Percentiles rank a stretch among this genome's conserved stretches.
Conservation (phyloP, 1,140 invertebrate species). For the Andricus grossulariae region DNA sequence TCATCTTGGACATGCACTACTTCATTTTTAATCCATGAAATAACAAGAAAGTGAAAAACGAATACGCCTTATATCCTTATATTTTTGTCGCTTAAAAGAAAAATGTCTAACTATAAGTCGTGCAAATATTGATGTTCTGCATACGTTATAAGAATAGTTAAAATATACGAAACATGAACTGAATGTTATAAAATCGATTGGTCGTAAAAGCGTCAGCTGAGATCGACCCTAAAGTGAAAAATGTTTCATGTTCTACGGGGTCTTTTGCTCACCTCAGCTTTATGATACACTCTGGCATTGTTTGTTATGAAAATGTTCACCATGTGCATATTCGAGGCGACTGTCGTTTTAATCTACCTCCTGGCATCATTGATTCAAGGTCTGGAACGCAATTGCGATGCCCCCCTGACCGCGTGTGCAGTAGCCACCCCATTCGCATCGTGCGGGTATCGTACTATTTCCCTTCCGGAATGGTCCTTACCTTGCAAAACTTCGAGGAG, state of each 20-base stretch:
- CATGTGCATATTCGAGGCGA: conserved; percentile 1
- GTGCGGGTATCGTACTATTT: conserved; percentile 32
- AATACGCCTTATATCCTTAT: too few species aligned
- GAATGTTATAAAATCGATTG: too few species aligned
- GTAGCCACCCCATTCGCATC: conserved; percentile 48
- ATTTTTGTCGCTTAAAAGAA: too few species aligned
- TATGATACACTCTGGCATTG: conserved; percentile 12
- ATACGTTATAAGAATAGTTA: too few species aligned
- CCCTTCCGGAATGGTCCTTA: conserved; percentile 59
- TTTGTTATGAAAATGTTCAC: conserved; percentile 7
- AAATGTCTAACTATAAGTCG: too few species aligned
- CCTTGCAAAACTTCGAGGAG: conserved; percentile 56
- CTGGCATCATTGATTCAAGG: conserved; percentile 27
- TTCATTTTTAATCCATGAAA: too few species aligned
- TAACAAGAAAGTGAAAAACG: too few species aligned
- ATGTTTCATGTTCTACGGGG: neutral
- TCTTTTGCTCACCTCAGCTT: neutral
- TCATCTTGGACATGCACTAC: too few species aligned
- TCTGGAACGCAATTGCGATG: conserved; percentile 12
- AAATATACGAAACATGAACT: too few species aligned
- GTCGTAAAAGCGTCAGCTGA: neutral
- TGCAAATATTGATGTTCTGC: too few species aligned
- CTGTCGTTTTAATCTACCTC: conserved; percentile 28
- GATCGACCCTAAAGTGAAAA: conserved; percentile 19
- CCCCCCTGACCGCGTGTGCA: neutral